phyloP scores from a whole-genome alignment of 1,140 invertebrate species.

The Drosophila rufa region DNA sequence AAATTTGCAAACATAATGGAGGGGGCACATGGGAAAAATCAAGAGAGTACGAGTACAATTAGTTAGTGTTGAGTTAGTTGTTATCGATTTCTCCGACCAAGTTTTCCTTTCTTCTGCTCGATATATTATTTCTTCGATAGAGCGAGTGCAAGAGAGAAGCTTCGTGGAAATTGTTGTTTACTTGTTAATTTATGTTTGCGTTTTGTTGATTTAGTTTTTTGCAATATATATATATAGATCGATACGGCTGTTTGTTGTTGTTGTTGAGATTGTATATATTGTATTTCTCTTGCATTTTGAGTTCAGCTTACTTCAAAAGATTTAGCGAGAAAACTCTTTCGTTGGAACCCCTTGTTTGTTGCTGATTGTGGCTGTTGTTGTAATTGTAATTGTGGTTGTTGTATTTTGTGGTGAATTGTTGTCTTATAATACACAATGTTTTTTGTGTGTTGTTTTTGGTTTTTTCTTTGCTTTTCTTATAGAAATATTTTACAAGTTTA shows the following conservation, averaged over 20 bases:
- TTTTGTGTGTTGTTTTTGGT: constrained; percentile 25
- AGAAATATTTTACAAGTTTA: constrained; percentile 46
- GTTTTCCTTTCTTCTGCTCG: constrained; percentile 29
- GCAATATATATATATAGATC: constrained; percentile 10
- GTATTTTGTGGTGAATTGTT: constrained; percentile 54
- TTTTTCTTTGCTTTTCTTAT: constrained; percentile 14
- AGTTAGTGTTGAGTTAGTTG: constrained; percentile 40
- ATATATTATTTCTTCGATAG: constrained; percentile 21
- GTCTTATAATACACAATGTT: constrained; percentile 72
- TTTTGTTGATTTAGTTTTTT: constrained; percentile 40
- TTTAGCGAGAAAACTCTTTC: neutral
- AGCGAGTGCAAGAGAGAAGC: constrained; percentile 45
- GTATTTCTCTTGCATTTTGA: constrained; percentile 8
- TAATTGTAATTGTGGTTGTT: constrained; percentile 29
- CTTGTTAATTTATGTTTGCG: constrained; percentile 42
- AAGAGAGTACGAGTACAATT: constrained; percentile 15
- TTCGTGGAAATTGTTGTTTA: constrained; percentile 40
- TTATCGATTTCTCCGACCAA: constrained; percentile 20
- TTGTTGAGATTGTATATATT: neutral
- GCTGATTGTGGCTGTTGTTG: constrained; percentile 59
- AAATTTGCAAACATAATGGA: constrained; percentile 3
- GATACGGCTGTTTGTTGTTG: constrained; percentile 1
- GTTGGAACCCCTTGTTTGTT: constrained; percentile 32
- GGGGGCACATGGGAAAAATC: constrained; percentile 5
- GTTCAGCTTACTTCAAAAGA: neutral